These are phyloP conservation scores for Drosophila barbarae DNA, from an alignment of 2,888 invertebrate species.

Conservation along the genomic window DNA sequence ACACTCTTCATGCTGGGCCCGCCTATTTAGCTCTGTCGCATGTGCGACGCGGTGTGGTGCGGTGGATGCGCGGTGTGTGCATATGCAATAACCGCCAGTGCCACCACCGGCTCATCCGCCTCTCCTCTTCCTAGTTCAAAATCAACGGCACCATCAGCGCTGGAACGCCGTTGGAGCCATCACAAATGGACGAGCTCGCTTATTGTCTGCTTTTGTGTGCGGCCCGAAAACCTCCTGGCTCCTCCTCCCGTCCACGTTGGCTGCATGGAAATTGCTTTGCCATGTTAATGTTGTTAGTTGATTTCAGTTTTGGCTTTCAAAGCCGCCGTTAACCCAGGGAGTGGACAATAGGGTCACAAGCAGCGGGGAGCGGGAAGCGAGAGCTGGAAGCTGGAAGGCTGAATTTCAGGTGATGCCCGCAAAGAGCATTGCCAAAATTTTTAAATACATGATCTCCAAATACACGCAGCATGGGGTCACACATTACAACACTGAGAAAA, in stretches of 20 bases:
- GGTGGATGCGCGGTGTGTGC: conserved; percentile 37
- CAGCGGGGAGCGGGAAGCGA: background rate
- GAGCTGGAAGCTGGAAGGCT: conserved; percentile 8
- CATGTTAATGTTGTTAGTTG: conserved; percentile 76
- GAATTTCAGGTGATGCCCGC: conserved; percentile 71
- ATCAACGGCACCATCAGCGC: conserved; percentile 29
- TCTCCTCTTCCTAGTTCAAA: background rate
- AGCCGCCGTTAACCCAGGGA: conserved; percentile 44
- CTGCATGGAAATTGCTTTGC: conserved; percentile 63
- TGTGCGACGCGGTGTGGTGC: conserved; percentile 13
- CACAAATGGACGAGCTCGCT: conserved; percentile 52
- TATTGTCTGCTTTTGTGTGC: conserved; percentile 57
- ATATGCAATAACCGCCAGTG: conserved; percentile 58
- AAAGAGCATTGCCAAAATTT: conserved; percentile 72
- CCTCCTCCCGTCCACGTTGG: conserved; percentile 1
- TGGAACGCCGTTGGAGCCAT: conserved; percentile 29
- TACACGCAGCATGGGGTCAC: conserved; percentile 36
- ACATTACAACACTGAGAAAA: conserved; percentile 7
- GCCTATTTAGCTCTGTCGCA: conserved; percentile 59
- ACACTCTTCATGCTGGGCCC: conserved; percentile 42
- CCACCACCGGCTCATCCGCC: conserved; percentile 5
- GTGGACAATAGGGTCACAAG: conserved; percentile 49
- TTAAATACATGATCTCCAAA: conserved; percentile 55
- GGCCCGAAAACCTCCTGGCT: conserved; percentile 13
- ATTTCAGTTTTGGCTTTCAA: conserved; percentile 74